Conservation (phyloP, 2,888 invertebrate species). For the Acanthosoma haemorrhoidale region DNA sequence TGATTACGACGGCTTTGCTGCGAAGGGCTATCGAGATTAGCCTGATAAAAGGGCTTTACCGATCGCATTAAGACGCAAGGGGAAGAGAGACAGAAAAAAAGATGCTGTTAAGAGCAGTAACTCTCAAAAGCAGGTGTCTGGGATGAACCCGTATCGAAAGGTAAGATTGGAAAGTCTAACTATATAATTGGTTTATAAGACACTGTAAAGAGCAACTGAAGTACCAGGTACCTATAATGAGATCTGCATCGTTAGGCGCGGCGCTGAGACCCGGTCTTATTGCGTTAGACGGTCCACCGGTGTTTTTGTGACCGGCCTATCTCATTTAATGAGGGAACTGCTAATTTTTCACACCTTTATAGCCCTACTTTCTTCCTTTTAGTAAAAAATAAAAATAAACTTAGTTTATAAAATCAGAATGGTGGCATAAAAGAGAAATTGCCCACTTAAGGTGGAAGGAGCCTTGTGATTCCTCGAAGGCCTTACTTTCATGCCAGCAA, state of each 20-base stretch:
- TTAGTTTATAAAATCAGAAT: background rate
- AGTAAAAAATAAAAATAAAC: background rate
- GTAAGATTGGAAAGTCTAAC: background rate
- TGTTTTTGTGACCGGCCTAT: background rate
- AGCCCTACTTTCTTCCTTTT: background rate
- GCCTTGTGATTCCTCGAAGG: too few relatives aligned
- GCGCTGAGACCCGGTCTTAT: background rate
- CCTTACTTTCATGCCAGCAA: too few relatives aligned
- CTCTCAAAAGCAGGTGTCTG: background rate
- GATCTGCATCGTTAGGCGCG: background rate
- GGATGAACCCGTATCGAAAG: background rate
- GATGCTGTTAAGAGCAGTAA: too few relatives aligned
- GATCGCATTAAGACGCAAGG: too few relatives aligned
- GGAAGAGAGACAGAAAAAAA: too few relatives aligned
- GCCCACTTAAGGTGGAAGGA: too few relatives aligned
- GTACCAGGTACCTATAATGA: background rate
- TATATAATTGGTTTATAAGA: background rate
- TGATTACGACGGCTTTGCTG: too few relatives aligned
- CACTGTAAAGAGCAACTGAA: background rate
- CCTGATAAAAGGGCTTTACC: too few relatives aligned
- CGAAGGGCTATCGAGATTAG: too few relatives aligned
- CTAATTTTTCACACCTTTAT: background rate
- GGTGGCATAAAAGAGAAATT: background rate
- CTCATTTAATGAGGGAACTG: background rate
- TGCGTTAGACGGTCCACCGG: background rate